These are phyloP conservation scores for Pachydiplax longipennis DNA, from an alignment of 2,888 invertebrate species.

Conservation along the genomic window DNA sequence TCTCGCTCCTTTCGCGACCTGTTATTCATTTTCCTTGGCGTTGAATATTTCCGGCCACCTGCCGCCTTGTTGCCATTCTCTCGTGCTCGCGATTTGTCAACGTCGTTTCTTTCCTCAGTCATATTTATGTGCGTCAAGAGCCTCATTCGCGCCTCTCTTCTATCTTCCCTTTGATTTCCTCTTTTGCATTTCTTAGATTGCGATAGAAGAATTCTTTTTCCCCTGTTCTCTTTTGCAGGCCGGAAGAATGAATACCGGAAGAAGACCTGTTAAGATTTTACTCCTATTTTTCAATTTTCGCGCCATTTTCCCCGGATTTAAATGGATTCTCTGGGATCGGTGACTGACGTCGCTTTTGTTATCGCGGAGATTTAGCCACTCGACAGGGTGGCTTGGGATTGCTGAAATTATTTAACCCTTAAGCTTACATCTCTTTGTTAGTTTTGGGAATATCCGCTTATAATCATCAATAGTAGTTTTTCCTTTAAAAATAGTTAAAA, in stretches of 20 bases:
- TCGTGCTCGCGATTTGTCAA: constrained; percentile 33
- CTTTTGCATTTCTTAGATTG: background rate
- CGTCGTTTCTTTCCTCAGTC: constrained; percentile 10
- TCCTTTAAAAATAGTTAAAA: background rate
- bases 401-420: background rate
- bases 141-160: constrained; percentile 4
- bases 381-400: background rate
- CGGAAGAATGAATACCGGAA: background rate
- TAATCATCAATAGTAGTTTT: background rate
- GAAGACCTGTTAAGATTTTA: background rate
- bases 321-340: background rate
- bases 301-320: background rate
- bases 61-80: constrained; percentile 37
- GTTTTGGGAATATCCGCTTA: background rate
- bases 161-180: constrained; percentile 9
- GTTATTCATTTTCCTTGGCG: constrained; percentile 27
- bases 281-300: background rate
- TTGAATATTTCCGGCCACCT: constrained; percentile 38
- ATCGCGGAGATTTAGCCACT: background rate
- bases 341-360: background rate
- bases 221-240: background rate
- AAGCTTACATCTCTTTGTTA: background rate
- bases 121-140: constrained; percentile 38
- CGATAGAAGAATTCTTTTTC: background rate
- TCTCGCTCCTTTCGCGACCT: background rate